These are phyloP conservation scores for Tetanocera ferruginea DNA, from an alignment of 2,888 invertebrate species.

Conservation along the genomic window DNA sequence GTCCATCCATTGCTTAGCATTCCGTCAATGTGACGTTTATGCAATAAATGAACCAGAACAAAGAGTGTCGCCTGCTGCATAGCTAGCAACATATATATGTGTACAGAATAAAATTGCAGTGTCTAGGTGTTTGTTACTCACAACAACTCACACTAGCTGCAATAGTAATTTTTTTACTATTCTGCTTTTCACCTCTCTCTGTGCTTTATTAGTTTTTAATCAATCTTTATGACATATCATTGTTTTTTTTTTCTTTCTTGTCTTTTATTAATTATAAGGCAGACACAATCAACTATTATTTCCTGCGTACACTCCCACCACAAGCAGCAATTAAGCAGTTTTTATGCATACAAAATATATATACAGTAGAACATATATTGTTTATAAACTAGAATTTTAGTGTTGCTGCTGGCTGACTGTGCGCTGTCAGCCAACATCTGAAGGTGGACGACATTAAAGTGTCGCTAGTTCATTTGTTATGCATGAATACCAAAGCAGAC, in stretches of 20 bases:
- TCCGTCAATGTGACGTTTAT: conserved; percentile 8
- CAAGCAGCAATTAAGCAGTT: conserved; percentile 14
- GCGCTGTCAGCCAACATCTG: not conserved
- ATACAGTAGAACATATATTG: too few relatives aligned
- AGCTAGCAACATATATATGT: not conserved
- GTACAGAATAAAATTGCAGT: too few relatives aligned
- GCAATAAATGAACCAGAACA: too few relatives aligned
- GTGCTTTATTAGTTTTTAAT: too few relatives aligned
- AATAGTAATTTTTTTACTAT: not conserved
- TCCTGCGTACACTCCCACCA: conserved; percentile 5
- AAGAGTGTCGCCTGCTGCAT: not conserved
- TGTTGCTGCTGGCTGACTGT: not conserved
- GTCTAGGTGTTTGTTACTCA: too few relatives aligned
- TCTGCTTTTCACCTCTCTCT: too few relatives aligned
- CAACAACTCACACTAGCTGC: not conserved
- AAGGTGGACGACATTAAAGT: conserved; percentile 26
- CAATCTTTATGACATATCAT: too few relatives aligned
- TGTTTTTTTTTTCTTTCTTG: too few relatives aligned
- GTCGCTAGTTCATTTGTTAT: conserved; percentile 35
- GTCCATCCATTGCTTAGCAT: not conserved
- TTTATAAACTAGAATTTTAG: not conserved
- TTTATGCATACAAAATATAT: not conserved
- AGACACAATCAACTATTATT: not conserved
- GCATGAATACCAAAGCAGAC: not conserved
- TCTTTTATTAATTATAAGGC: not conserved